Conservation (phyloP, 2,113 vertebrate genomes). For the Spilogale gracilis region DNA sequence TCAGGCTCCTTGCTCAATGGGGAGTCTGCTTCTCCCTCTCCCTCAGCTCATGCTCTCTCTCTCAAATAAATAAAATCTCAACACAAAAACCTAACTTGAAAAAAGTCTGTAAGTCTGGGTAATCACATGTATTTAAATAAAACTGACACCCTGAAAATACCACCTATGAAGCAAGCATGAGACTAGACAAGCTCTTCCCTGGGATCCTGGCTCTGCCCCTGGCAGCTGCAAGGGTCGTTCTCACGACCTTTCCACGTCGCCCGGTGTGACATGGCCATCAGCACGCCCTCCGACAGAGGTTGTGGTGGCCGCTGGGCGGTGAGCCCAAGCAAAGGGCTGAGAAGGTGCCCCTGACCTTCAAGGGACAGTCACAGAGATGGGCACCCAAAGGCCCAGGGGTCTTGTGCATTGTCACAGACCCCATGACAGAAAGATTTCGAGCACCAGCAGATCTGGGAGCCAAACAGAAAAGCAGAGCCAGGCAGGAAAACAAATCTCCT, state of each 20-base stretch:
- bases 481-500: fast-evolving
- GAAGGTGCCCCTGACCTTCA: background rate
- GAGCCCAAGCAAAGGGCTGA: background rate
- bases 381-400: background rate
- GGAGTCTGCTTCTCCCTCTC: no score
- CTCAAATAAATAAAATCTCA: no score
- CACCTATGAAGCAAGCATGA: fast-evolving
- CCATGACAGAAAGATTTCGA: background rate
- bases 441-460: fast-evolving
- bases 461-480: background rate
- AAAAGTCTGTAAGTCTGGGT: background rate
- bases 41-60: no score
- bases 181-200: fast-evolving
- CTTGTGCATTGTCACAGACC: background rate
- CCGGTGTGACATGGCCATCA: no score
- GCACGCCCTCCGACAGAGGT: background rate
- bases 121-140: background rate
- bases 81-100: background rate
- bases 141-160: background rate
- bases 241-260: background rate
- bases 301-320: fast-evolving
- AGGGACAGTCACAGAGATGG: background rate
- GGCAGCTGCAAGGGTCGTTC: background rate
- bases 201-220: background rate
- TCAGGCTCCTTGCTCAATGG: no score